Base-by-base conservation (phyloP, 2,888 invertebrate species). In the Lasioglossum marginatum region DNA sequence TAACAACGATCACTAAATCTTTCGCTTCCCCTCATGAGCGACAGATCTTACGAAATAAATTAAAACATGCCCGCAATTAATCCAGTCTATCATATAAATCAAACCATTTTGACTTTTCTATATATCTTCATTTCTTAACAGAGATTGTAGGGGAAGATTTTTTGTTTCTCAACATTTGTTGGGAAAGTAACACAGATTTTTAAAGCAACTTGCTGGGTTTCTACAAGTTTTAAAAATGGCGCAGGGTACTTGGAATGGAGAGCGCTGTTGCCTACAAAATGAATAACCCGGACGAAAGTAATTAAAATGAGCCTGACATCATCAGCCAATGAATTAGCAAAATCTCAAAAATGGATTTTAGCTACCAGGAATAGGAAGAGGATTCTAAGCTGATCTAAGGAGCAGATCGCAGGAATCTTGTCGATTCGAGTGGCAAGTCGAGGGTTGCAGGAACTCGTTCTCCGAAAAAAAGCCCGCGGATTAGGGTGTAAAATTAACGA, bases 401-500 rank as follows among this genome's bases (percentile, higher is more conserved):
- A 23, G 52, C 57, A 8, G 4, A 8, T 68, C 66, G 23, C 34
- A n/a, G 1, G 34, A 68, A 23, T 23, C 34, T 19, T 19, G 16
- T 34, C n/a, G 37, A 68, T 68, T 23, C 37, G 19, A 68, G 23
- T n/a, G 37, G 37, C 68, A 23, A 70, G 5, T n/a, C 2, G 5
- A n/a, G 12, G 37, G 40, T 40, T 40, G 37, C n/a, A 1, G 70
- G 14, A 12, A 43, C 57, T 12, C 4, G 40, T 40, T 40, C 27
- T 6, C n/a, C 14, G 23, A 5, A 23, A n/a, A 70, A 70, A 43
- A 12, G 1, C 10, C 14, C 70, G 23, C n/a, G n/a, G 70, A 43
- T 63, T 75, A 10, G 12, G 1, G 60, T 73, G 79, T 72, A 81
- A 88, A 92, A 91, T 88, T 91, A 89, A 90, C 84, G 87, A 87